A percentile compares a stretch with the other conserved stretches of the same genome.
phyloP scores from a whole-genome alignment of 2,797 vertebrate genomes.

The Ptychobarbus kaznakovi region DNA sequence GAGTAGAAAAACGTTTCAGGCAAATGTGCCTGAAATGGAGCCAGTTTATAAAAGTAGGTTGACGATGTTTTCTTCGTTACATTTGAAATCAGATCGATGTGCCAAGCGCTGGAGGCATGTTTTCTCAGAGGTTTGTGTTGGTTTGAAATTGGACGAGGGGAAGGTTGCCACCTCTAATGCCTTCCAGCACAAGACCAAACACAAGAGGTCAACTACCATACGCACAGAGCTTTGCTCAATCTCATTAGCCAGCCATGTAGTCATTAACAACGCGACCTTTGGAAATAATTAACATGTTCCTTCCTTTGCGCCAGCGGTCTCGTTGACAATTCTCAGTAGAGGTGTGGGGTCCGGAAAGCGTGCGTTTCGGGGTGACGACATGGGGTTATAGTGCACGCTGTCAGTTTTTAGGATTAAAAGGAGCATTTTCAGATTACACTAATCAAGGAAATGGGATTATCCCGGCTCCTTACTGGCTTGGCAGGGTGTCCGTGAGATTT shows the following conservation, averaged over 20 bases:
- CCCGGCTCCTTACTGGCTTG: slow-evolving; percentile 52
- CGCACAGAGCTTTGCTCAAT: slow-evolving; percentile 71
- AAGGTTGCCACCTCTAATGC: slow-evolving; percentile 31
- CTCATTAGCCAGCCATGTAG: slow-evolving; percentile 82
- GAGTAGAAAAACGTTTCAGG: slow-evolving; percentile 49
- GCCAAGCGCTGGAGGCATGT: slow-evolving; percentile 21
- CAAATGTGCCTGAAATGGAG: slow-evolving; percentile 44
- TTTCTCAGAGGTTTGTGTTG: slow-evolving; percentile 16
- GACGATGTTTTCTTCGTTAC: not conserved
- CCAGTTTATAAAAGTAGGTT: slow-evolving; percentile 37
- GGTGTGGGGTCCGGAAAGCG: slow-evolving; percentile 49
- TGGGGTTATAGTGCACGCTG: slow-evolving; percentile 45
- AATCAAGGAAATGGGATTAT: slow-evolving; percentile 62
- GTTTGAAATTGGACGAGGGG: slow-evolving; percentile 8
- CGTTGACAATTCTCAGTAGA: slow-evolving; percentile 69
- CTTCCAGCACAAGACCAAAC: slow-evolving; percentile 49
- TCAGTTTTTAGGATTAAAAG: slow-evolving; percentile 59
- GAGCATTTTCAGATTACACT: slow-evolving; percentile 60
- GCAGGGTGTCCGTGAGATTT: slow-evolving; percentile 25
- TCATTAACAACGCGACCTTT: slow-evolving; percentile 85
- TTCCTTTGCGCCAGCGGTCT: slow-evolving; percentile 32
- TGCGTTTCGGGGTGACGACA: slow-evolving; percentile 9
- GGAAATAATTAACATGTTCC: slow-evolving; percentile 81
- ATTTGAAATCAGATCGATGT: slow-evolving; percentile 12
- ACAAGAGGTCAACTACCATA: slow-evolving; percentile 44